Evolutionary conservation across 2,888 invertebrate species (phyloP).

Genomic region (Apodemia duryi): DNA sequence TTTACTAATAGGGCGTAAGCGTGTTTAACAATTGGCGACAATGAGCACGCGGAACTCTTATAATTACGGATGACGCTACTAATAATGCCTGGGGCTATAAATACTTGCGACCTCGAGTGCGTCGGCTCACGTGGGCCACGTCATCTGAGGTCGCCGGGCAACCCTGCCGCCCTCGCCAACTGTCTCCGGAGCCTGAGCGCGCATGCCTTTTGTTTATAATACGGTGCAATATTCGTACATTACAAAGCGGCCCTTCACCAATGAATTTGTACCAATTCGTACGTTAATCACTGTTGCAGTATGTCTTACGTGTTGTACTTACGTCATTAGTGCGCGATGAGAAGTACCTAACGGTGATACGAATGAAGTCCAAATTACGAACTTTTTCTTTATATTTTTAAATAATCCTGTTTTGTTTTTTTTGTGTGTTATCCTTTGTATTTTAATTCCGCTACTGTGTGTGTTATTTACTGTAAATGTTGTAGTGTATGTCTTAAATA

Average conservation of each 20-base stretch:
- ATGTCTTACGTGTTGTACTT: too few relatives aligned
- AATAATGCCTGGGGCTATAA: background rate
- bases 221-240: background rate
- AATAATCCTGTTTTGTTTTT: too few relatives aligned
- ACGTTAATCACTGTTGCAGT: background rate
- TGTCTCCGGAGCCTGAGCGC: background rate
- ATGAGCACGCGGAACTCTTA: slow-evolving; percentile 1
- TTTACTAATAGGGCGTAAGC: background rate
- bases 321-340: too few relatives aligned
- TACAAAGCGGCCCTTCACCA: background rate
- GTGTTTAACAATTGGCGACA: background rate
- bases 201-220: background rate
- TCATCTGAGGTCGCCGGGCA: slow-evolving; percentile 1
- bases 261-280: background rate
- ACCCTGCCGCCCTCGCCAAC: background rate
- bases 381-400: too few relatives aligned
- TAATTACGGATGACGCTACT: background rate
- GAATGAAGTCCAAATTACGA: too few relatives aligned
- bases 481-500: too few relatives aligned
- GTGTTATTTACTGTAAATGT: too few relatives aligned
- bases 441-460: too few relatives aligned
- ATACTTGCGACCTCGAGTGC: background rate
- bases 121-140: background rate
- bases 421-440: too few relatives aligned
- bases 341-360: too few relatives aligned